These are phyloP conservation scores for Ivindomyrus marchei DNA, from an alignment of 2,113 vertebrate species.

Conservation along the genomic window DNA sequence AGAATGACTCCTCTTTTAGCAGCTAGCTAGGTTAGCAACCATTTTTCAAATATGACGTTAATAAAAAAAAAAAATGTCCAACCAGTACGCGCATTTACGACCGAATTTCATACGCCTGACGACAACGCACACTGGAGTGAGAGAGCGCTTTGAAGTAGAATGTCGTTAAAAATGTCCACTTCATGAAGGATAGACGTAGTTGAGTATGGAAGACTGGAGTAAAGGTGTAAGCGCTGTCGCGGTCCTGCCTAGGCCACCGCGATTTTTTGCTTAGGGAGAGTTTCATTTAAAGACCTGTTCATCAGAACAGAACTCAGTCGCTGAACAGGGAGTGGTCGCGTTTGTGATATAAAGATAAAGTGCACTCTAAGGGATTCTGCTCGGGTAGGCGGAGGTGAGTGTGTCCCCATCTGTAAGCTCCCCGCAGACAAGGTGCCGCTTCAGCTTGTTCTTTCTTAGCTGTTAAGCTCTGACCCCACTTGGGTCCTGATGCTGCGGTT, in stretches of 20 bases:
- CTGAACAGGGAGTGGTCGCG: background rate
- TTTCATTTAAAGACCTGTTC: background rate
- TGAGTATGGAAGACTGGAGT: background rate
- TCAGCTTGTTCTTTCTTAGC: background rate
- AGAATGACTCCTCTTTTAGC: background rate
- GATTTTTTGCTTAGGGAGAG: background rate
- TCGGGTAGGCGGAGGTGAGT: background rate
- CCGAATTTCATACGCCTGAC: background rate
- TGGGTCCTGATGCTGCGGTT: background rate
- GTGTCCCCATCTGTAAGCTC: background rate
- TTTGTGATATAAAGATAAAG: background rate
- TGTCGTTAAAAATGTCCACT: background rate
- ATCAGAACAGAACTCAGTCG: background rate
- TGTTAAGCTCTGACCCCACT: background rate
- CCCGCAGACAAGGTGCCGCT: background rate
- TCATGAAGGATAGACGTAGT: background rate
- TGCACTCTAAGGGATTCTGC: background rate
- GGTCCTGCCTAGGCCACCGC: background rate
- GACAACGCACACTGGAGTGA: background rate
- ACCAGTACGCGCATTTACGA: background rate
- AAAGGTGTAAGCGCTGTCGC: background rate
- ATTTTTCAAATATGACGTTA: background rate
- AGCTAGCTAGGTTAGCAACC: background rate
- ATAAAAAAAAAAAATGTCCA: background rate
- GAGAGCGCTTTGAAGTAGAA: background rate